Conservation (phyloP, 2,113 vertebrate species). For the Trinectes maculatus region DNA sequence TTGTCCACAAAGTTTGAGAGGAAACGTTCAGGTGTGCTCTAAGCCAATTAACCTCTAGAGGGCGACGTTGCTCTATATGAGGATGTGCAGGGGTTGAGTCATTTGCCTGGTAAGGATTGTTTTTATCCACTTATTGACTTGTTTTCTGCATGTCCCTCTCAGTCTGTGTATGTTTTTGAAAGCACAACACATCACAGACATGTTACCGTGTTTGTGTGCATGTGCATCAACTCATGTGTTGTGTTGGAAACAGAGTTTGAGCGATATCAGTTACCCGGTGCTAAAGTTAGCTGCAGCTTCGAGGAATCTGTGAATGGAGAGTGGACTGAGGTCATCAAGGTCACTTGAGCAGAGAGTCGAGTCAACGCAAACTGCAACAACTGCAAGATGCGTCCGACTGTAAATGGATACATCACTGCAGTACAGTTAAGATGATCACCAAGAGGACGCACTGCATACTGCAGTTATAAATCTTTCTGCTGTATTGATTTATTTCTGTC, state of each 20-base stretch:
- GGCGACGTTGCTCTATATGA: conserved; percentile 40
- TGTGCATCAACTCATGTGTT: neutral
- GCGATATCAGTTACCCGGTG: conserved; percentile 31
- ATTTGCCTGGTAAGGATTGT: neutral
- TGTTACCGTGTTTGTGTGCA: conserved; percentile 10
- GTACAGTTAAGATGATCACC: neutral
- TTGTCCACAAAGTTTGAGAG: neutral
- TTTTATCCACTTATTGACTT: conserved; percentile 6
- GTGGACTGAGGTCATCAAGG: conserved; percentile 30
- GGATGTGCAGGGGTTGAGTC: no score
- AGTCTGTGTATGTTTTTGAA: neutral
- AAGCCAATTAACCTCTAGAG: conserved; percentile 36
- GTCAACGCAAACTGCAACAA: conserved; percentile 24
- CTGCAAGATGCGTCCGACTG: conserved; percentile 9
- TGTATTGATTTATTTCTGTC: no score
- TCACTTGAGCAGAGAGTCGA: conserved; percentile 19
- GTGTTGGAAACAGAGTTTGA: neutral
- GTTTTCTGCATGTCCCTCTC: conserved; percentile 4
- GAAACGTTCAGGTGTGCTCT: neutral
- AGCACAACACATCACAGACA: neutral
- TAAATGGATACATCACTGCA: conserved; percentile 10
- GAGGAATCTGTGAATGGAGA: conserved; percentile 18
- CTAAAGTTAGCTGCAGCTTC: conserved; percentile 49
- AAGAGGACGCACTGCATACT: no score
- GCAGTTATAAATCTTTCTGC: no score